Conservation (phyloP, 2,113 vertebrate species). For the Pomatorhinus ruficollis region DNA sequence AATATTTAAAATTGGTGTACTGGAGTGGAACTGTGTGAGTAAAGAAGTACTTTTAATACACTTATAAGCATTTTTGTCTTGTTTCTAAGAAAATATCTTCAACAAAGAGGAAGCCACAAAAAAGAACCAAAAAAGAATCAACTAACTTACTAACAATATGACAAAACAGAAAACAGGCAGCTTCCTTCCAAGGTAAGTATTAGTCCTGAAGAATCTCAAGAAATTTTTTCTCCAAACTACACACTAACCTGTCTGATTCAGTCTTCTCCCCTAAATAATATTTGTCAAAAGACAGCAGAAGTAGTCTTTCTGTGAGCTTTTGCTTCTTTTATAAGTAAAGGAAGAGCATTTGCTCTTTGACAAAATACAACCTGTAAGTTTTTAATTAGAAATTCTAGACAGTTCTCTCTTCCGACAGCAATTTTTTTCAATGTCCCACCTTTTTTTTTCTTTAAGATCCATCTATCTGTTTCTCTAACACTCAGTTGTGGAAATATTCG, state of each 20-base stretch:
- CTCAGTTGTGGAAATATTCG: background rate
- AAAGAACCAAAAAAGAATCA: background rate
- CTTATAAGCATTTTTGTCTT: background rate
- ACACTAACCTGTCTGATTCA: background rate
- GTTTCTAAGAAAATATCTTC: background rate
- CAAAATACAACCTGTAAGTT: rapidly evolving
- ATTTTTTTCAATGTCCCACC: background rate
- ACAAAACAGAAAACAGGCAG: background rate
- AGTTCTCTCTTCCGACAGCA: background rate
- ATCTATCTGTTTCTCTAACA: background rate
- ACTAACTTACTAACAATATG: background rate
- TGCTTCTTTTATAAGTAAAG: background rate
- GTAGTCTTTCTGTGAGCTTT: background rate
- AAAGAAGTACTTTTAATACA: background rate
- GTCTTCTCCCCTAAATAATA: rapidly evolving
- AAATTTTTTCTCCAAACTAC: background rate
- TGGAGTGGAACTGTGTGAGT: background rate
- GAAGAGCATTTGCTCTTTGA: background rate
- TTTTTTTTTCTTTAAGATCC: background rate
- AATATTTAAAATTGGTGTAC: rapidly evolving
- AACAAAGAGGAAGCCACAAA: background rate
- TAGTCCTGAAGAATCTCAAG: background rate
- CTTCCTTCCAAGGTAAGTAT: background rate
- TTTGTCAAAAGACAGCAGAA: background rate
- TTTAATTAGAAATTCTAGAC: background rate